phyloP scores from a whole-genome alignment of 2,888 invertebrate species.

The Meta bourneti region DNA sequence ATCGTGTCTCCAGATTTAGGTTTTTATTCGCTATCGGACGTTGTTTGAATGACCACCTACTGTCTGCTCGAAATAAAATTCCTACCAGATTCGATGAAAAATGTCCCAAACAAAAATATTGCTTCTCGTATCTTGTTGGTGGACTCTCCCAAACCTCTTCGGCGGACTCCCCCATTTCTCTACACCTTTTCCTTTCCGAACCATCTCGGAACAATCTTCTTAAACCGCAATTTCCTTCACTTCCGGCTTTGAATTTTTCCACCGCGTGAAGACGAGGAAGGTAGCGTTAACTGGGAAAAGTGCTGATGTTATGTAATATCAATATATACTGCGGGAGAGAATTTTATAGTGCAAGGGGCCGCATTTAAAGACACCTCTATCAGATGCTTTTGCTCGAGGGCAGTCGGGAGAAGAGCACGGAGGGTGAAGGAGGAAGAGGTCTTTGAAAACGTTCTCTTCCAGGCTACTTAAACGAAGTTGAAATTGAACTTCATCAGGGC shows the following conservation, averaged over 20 bases:
- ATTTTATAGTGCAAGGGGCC: constrained; percentile 40
- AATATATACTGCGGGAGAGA: constrained; percentile 38
- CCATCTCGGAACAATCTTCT: constrained; percentile 51
- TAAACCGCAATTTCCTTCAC: constrained; percentile 51
- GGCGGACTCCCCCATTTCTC: background rate
- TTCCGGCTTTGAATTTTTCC: constrained; percentile 31
- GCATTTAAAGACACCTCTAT: constrained; percentile 38
- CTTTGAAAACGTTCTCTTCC: constrained; percentile 29
- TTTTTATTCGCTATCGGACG: too few species aligned
- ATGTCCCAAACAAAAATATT: too few species aligned
- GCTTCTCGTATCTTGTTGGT: too few species aligned
- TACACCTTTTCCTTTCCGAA: background rate
- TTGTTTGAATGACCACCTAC: too few species aligned
- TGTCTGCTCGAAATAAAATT: too few species aligned
- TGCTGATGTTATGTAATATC: constrained; percentile 57
- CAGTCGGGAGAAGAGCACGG: background rate
- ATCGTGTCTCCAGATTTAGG: too few species aligned
- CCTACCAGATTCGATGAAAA: too few species aligned
- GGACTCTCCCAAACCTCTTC: background rate
- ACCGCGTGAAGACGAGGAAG: background rate
- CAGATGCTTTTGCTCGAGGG: constrained; percentile 16
- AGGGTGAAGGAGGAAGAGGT: background rate
- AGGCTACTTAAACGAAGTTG: constrained; percentile 60
- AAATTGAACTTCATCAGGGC: constrained; percentile 67
- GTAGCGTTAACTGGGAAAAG: constrained; percentile 48